A percentile compares a stretch with the other conserved stretches of the same genome.
Evolutionary conservation across 1,140 invertebrate genomes (phyloP).

Genomic region (Periplaneta americana): DNA sequence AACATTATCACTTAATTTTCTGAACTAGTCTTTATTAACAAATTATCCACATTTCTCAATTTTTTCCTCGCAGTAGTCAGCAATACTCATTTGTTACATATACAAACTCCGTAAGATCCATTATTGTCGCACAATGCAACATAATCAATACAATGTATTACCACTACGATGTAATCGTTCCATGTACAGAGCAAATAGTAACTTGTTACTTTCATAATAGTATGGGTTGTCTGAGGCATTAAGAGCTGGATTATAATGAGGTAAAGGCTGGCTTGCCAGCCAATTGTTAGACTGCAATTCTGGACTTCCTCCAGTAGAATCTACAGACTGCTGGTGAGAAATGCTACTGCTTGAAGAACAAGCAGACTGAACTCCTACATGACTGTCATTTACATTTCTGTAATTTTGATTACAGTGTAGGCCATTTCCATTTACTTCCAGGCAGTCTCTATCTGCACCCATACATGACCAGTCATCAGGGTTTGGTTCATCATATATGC

Average conservation of each 20-base stretch:
- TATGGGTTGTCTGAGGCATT: conserved; percentile 50
- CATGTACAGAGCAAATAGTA: conserved; percentile 52
- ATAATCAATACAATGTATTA: neutral
- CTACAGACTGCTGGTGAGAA: neutral
- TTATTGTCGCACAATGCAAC: too few species aligned
- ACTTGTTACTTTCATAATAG: conserved; percentile 57
- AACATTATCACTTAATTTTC: too few species aligned
- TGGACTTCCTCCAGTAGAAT: neutral
- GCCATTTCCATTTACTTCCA: neutral
- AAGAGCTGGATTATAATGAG: conserved; percentile 46
- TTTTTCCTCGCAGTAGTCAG: too few species aligned
- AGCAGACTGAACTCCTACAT: neutral
- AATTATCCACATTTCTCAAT: too few species aligned
- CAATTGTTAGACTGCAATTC: neutral
- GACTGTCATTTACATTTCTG: neutral
- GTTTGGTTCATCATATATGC: neutral
- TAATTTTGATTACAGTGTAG: neutral
- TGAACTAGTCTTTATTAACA: too few species aligned
- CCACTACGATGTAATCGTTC: conserved; percentile 37
- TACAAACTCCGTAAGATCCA: too few species aligned
- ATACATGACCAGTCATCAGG: neutral
- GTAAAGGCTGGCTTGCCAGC: conserved; percentile 10
- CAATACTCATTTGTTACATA: too few species aligned
- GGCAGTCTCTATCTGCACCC: neutral
- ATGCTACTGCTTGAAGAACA: neutral